Conservation (phyloP, 2,797 vertebrate genomes). For the Hapalemur alaotrensis region DNA sequence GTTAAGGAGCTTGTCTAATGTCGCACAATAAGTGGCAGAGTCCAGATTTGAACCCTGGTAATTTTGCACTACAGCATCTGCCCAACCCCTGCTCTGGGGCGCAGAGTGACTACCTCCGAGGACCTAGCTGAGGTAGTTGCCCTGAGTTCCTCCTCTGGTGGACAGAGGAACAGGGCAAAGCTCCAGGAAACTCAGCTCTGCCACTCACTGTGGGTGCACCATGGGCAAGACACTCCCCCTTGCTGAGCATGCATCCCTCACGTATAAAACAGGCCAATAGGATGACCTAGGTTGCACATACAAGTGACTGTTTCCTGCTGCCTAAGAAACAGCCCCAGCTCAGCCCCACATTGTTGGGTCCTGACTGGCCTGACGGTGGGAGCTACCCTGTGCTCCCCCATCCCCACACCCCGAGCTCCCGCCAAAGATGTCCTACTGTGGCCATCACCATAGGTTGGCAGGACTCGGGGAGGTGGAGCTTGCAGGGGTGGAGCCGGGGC, state of each 20-base stretch:
- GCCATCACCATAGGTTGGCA: neutral
- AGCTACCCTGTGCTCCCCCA: neutral
- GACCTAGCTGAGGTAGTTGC: neutral
- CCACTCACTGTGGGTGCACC: neutral
- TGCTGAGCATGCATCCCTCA: neutral
- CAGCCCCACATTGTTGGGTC: neutral
- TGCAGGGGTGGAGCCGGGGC: no score
- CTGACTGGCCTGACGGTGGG: neutral
- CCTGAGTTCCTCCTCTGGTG: neutral
- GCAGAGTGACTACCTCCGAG: neutral
- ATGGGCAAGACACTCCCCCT: neutral
- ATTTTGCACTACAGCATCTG: neutral
- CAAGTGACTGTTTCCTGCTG: neutral
- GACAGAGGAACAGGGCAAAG: neutral
- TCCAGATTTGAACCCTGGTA: neutral
- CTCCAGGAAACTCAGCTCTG: neutral
- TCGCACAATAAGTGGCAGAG: neutral
- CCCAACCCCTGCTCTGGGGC: neutral
- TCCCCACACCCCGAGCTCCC: neutral
- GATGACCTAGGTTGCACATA: neutral
- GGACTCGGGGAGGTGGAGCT: neutral
- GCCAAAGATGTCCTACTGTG: neutral
- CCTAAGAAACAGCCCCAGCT: neutral
- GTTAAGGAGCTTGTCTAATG: neutral
- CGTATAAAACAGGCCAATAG: neutral